Base-by-base conservation (phyloP, 2,113 vertebrate species). In the Apistogramma diplotaenia region DNA sequence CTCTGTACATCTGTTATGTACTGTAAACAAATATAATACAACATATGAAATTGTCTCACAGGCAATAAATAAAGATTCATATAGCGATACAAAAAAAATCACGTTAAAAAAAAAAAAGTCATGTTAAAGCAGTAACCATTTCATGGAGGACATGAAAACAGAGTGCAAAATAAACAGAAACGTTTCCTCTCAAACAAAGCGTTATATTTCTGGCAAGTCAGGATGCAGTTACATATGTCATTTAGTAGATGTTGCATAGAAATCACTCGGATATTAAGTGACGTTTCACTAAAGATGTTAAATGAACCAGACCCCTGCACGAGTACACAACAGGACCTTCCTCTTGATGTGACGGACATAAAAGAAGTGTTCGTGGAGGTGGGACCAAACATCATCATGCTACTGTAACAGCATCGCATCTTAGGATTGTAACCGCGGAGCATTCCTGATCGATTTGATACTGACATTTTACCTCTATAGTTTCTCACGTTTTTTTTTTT, bases 171-270 rank as follows among this genome's bases (percentile, higher is more conserved):
- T 74, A 59, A 84, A 74, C 21, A 61, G 70, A 49, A 59, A 71
- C 18, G 18, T 51, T 74, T 76, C 54, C 12, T 16, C 25, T 70
- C 10, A 21, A 72, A 70, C 29, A 53, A 58, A 40, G 59, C 55
- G 35, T 85, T 76, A 77, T 33, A 37, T 76, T 71, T 78, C 85
- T 71, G 75, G 82, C 40, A 35, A 78, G 75, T 89, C 73, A 79
- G 86, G 79, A 89, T 87, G 89, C 92, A 94, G 91, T 93, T 86
- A 76, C 83, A 85, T 78, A 74, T 77, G 89, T 90, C 55, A 92
- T 85, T 72, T 43, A 67, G 85, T 93, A 81, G 94, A 93, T 94
- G 95, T 98, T 98, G 97, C 97, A 99, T 99, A 98, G 97, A 97
- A 91, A 92, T 95, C 91, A 95, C 93, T 96, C 92, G 93, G 91